Percentiles rank a stretch among this genome's conserved stretches.
These are phyloP conservation scores for Ariolimax columbianus DNA, from an alignment of 2,888 invertebrate genomes.

Conservation along the genomic window DNA sequence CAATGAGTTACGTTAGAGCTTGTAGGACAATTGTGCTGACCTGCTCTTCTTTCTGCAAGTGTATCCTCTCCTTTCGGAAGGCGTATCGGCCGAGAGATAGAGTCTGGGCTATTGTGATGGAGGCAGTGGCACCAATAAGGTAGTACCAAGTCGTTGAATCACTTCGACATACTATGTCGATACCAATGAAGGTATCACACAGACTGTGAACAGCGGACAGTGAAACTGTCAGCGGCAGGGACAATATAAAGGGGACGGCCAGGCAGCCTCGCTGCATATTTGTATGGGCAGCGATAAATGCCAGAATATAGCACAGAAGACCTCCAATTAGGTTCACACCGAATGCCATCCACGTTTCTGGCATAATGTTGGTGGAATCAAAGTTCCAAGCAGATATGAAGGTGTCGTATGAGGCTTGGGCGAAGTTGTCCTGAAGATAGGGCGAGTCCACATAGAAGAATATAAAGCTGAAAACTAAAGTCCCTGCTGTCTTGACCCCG, in stretches of 20 bases:
- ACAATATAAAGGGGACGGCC: constrained; percentile 34
- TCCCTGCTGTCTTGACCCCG: constrained; percentile 52
- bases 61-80: constrained; percentile 59
- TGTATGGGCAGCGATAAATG: constrained; percentile 64
- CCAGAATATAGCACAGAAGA: constrained; percentile 53
- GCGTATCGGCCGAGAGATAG: constrained; percentile 60
- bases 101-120: constrained; percentile 61
- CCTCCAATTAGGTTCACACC: constrained; percentile 41
- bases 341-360: constrained; percentile 34
- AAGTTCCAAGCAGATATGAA: constrained; percentile 54
- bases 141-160: not conserved
- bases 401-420: constrained; percentile 27
- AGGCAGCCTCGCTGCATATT: constrained; percentile 65
- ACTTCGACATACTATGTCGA: not conserved
- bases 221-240: constrained; percentile 56
- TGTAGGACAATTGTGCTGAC: no score
- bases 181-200: constrained; percentile 46
- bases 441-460: constrained; percentile 57
- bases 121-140: constrained; percentile 45
- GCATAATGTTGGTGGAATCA: not conserved
- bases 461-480: constrained; percentile 55
- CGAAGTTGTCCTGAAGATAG: constrained; percentile 37
- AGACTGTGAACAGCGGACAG: constrained; percentile 52
- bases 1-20: no score
- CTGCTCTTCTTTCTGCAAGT: constrained; percentile 67